Percentiles rank a stretch among this genome's conserved stretches.
phyloP scores from a whole-genome alignment of 2,113 vertebrate species.

The Syrmaticus mikado region DNA sequence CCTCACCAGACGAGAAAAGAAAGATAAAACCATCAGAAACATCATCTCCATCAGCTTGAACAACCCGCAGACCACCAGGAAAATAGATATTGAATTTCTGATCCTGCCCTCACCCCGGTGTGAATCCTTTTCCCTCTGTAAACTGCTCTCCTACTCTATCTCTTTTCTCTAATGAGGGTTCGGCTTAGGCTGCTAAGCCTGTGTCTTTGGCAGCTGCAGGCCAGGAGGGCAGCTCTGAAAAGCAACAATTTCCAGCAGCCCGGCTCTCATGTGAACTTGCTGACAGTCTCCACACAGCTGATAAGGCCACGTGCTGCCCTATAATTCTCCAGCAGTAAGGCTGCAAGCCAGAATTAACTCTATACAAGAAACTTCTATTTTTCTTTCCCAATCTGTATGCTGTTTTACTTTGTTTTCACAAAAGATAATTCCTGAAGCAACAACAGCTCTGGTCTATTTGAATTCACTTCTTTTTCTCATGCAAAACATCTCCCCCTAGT shows the following conservation, averaged over 20 bases:
- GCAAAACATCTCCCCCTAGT: not conserved
- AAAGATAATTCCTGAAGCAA: not conserved
- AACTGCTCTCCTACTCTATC: not conserved
- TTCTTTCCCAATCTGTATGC: not conserved
- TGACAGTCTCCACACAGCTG: not conserved
- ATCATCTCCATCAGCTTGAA: not conserved
- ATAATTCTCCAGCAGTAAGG: not conserved
- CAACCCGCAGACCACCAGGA: not conserved
- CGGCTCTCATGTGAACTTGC: not conserved
- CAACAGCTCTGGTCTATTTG: not conserved
- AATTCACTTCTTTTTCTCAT: not conserved
- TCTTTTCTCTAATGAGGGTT: not conserved
- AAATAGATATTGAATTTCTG: not conserved
- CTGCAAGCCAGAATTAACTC: not conserved
- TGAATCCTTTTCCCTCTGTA: not conserved
- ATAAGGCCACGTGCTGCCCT: not conserved
- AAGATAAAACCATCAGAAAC: not conserved
- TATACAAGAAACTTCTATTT: not conserved
- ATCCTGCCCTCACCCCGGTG: not conserved
- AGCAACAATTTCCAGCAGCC: not conserved
- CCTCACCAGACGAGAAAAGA: not conserved
- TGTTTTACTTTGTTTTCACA: not conserved
- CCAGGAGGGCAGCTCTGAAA: not conserved
- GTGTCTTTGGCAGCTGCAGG: not conserved
- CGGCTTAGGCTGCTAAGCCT: not conserved